These are phyloP conservation scores for Andricus quercusramuli DNA, from an alignment of 2,888 invertebrate species.

Conservation along the genomic window DNA sequence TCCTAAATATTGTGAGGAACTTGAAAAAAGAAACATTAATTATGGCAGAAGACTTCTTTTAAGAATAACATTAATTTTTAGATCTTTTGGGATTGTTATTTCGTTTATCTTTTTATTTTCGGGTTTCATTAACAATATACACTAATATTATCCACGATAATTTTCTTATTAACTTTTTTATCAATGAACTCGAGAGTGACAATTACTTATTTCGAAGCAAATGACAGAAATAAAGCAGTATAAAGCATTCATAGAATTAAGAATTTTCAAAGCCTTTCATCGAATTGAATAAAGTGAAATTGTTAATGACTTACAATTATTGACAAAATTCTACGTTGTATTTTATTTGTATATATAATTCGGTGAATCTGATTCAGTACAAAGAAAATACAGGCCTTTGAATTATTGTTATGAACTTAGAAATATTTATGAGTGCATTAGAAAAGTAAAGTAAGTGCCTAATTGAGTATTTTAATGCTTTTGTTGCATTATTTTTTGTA, in stretches of 20 bases:
- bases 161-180: neutral
- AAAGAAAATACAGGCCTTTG: neutral
- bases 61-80: neutral
- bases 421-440: neutral
- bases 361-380: too few species aligned
- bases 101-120: neutral
- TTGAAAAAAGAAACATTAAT: neutral
- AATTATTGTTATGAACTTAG: neutral
- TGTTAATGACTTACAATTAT: neutral
- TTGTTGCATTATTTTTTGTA: neutral
- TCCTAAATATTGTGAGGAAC: too few species aligned
- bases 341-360: too few species aligned
- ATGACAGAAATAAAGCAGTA: neutral
- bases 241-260: neutral
- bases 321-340: neutral
- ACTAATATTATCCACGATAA: neutral
- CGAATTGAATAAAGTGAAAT: neutral
- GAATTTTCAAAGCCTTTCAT: neutral
- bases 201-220: slow-evolving; percentile 1
- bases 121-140: neutral
- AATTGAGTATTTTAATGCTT: neutral
- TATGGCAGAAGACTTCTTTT: neutral
- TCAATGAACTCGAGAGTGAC: neutral
- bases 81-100: neutral
- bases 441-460: slow-evolving; percentile 7